Evolutionary conservation across 92 coral and sea anemone species (phyloP), one percentile per base, ranked within the genome.

Genomic region (Zoanthus sansibaricus): DNA sequence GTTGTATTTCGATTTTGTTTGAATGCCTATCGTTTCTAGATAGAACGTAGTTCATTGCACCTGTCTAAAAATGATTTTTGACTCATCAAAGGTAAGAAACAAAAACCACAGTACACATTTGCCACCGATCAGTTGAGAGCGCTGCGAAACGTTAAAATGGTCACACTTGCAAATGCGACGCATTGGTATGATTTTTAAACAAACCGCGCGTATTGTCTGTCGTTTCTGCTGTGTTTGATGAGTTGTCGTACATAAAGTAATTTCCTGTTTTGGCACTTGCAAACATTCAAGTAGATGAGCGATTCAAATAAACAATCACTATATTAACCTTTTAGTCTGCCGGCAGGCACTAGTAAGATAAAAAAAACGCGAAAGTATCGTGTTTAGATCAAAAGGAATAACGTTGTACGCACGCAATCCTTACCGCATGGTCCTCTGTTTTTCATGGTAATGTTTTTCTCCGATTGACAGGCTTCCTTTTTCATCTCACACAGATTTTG

Each of bases 401-500:
- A 67, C 72, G 72, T 67, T 67, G 72, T 67, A 67, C 72, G 16
- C 72, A 69, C 42, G 74, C 45, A 18, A 1, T 6, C 25, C 82
- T 83, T 83, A 88, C 91, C 91, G 64, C 91, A 88, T 9, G 66
- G 32, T 11, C 88, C 88, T 13, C 20, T 51, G 61, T 55, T 75
- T 76, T 88, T 83, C 84, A 64, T 69, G n/a, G 72, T 62, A 8
- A 84, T 46, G 25, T 87, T n/a, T 13, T 64, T 88, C 45, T 72
- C 84, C 12, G 76, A 49, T n/a, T 77, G 16, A 45, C 91, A 88
- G 46, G 79, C 49, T 64, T 82, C 64, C 14, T 76, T 80, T 14
- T 58, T 73, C 88, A 88, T 51, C 66, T 74, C 91, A 51, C 91
- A 88, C 49, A 76, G 84, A 69, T 75, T 88, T 46, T 68, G 31